Percentiles rank a stretch among this genome's conserved stretches.
phyloP scores from a whole-genome alignment of 2,888 invertebrate genomes.

The Synanthedon vespiformis region DNA sequence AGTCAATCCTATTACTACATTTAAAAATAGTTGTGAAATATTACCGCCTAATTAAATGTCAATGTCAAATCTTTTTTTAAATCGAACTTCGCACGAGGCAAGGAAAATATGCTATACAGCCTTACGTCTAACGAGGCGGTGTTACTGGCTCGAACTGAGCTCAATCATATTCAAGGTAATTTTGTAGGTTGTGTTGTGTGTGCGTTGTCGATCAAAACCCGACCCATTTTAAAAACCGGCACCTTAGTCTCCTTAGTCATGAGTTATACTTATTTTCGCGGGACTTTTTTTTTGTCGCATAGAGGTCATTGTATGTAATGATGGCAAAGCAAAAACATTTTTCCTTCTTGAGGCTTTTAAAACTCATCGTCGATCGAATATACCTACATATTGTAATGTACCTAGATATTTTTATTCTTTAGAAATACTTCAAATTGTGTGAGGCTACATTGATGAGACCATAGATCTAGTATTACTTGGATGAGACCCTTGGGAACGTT shows the following conservation, averaged over 20 bases:
- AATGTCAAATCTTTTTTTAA: background rate
- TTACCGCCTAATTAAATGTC: background rate
- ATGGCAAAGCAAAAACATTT: too few relatives aligned
- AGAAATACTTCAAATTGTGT: too few relatives aligned
- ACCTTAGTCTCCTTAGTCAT: background rate
- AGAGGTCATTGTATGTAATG: background rate
- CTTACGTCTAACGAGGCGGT: background rate
- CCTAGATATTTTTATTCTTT: too few relatives aligned
- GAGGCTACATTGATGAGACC: too few relatives aligned
- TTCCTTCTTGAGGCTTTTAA: too few relatives aligned
- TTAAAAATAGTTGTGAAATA: background rate
- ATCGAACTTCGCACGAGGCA: background rate
- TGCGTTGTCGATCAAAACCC: background rate
- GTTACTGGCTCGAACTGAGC: background rate
- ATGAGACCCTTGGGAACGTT: too few relatives aligned
- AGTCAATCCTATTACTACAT: background rate
- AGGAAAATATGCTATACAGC: background rate
- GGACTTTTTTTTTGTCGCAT: background rate
- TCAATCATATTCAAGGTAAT: background rate
- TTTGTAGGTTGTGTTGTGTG: background rate
- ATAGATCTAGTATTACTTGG: too few relatives aligned
- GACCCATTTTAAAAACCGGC: background rate
- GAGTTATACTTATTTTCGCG: too few relatives aligned
- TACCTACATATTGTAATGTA: too few relatives aligned
- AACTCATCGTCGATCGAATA: too few relatives aligned